Conservation (phyloP, 2,113 vertebrate genomes). For the Odobenus rosmarus region DNA sequence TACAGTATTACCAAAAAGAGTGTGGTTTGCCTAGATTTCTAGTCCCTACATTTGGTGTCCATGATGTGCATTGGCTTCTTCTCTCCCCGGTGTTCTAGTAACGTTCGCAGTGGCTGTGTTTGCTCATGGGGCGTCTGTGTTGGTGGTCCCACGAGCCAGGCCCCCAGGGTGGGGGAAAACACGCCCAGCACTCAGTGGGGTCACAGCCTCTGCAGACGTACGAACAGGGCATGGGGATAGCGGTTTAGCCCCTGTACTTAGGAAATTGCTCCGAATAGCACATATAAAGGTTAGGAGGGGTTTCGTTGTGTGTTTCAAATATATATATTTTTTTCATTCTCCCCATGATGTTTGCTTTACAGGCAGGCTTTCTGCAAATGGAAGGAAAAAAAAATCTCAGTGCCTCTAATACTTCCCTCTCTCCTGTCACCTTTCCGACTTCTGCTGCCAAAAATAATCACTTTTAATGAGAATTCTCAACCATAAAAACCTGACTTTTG, state of each 20-base stretch:
- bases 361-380: slow-evolving; percentile 59
- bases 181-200: fast-evolving
- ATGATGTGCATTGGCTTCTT: neutral
- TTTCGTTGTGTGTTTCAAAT: neutral
- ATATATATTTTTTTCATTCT: neutral
- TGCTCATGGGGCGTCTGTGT: neutral
- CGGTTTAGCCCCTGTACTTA: neutral
- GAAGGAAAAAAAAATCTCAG: slow-evolving; percentile 12
- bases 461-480: slow-evolving; percentile 79
- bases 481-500: slow-evolving; percentile 71
- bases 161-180: neutral
- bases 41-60: neutral
- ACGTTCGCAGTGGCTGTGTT: neutral
- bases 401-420: slow-evolving; percentile 44
- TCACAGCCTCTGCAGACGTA: neutral
- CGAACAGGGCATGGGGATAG: neutral
- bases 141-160: fast-evolving
- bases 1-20: neutral
- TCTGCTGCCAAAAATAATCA: slow-evolving; percentile 77
- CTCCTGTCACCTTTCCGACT: slow-evolving; percentile 71
- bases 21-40: neutral
- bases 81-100: neutral
- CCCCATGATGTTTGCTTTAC: slow-evolving; percentile 29
- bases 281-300: neutral
- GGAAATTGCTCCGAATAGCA: slow-evolving; percentile 2